Base-by-base conservation (phyloP, 2,888 invertebrate species). In the Camponotus fellah region DNA sequence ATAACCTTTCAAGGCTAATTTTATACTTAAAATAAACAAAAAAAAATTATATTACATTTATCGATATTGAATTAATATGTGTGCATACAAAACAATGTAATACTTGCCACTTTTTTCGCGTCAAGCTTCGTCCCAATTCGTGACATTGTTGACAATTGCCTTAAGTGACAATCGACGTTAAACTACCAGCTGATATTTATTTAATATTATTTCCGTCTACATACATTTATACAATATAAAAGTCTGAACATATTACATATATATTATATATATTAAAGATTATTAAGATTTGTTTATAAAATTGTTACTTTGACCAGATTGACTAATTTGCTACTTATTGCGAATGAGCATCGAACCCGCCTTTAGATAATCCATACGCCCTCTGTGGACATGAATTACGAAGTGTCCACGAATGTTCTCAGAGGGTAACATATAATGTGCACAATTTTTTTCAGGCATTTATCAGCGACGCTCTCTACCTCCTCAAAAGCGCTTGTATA, bases 61-160 rank as follows among this genome's bases (percentile, higher is more conserved):
- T 3, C 9, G 26, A 49, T 37, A 32, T 58, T 26, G 14, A 21
- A 26, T 46, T 53, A 14, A 26, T 21, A 14, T n/a, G 53, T n/a
- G 49, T 17, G 14, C 14, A 8, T 40, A 43, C 3, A 6, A 34
- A 65, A 74, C 26, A 81, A 56, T 40, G 32, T 12, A n/a, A 62
- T 82, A 95, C 96, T 95, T 95, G 97, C 97, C 89, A 97, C 97
- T 97, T 97, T 97, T 91, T 97, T 97, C 0, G 97, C 96, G 93
- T 97, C 97, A 79, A 97, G 96, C 91, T 97, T 95, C 26, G 97
- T 96, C 79, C 97, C 96, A 93, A 97, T 96, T 85, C 97, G 95
- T 65, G 97, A 97, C 97, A 97, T 97, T 8, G 90, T 92, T 94
- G 85, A 82, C 56, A 62, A n/a, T 46, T 69, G 49, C 14, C 8